A percentile compares a stretch with the other conserved stretches of the same genome.
phyloP scores from a whole-genome alignment of 2,888 invertebrate species.

The Heliconius ethilla region DNA sequence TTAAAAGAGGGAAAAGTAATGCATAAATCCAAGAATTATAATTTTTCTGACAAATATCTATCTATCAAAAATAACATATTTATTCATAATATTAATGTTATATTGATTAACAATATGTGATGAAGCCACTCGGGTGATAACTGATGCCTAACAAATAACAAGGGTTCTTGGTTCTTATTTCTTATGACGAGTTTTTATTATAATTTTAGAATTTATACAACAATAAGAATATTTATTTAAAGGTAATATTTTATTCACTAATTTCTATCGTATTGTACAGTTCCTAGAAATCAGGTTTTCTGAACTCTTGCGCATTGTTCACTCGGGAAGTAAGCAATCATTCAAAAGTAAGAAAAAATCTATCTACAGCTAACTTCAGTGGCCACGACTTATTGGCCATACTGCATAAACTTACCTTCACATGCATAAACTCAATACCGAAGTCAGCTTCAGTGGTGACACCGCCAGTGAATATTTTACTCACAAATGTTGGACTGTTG shows the following conservation, averaged over 20 bases:
- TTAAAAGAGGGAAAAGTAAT: background rate
- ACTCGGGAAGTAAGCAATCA: background rate
- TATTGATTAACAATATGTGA: background rate
- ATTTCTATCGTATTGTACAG: background rate
- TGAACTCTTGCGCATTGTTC: background rate
- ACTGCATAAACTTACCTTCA: conserved; percentile 82
- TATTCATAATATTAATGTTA: background rate
- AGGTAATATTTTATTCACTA: background rate
- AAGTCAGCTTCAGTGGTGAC: conserved; percentile 96
- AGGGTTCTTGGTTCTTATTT: too few relatives aligned
- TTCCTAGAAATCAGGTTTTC: background rate
- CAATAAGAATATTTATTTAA: background rate
- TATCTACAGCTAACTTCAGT: background rate
- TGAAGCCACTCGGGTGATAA: too few relatives aligned
- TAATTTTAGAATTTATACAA: too few relatives aligned
- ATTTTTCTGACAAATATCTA: background rate
- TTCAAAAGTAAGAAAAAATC: background rate
- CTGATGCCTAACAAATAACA: too few relatives aligned
- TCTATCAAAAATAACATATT: background rate
- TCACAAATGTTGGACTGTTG: conserved; percentile 91
- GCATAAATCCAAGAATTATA: background rate
- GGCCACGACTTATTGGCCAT: background rate
- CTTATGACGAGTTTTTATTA: too few relatives aligned
- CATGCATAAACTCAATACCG: conserved; percentile 92
- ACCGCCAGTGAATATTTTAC: conserved; percentile 94